phyloP scores from a whole-genome alignment of 2,888 invertebrate genomes.

The Dolomedes plantarius region DNA sequence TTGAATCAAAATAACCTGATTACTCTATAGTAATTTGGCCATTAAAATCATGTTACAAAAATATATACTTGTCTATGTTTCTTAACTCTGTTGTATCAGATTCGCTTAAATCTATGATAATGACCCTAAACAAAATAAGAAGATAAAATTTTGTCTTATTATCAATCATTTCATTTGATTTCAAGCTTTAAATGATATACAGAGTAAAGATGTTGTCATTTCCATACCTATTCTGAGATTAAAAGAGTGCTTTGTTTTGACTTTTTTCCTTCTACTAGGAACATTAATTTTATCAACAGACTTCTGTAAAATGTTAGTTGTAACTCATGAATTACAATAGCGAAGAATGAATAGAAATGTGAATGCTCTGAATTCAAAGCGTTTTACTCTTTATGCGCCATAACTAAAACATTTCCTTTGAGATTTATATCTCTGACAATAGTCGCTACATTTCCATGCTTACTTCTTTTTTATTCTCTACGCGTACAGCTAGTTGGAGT shows the following conservation, averaged over 20 bases:
- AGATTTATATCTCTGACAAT: slow-evolving; percentile 52
- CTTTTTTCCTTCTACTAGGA: slow-evolving; percentile 31
- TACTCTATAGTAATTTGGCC: too few relatives aligned
- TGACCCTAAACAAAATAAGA: too few relatives aligned
- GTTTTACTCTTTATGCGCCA: slow-evolving; percentile 42
- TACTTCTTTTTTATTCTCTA: slow-evolving; percentile 52
- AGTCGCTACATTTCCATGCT: slow-evolving; percentile 18
- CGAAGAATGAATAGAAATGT: slow-evolving; percentile 53
- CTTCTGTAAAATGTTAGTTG: slow-evolving; percentile 50
- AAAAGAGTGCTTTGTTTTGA: slow-evolving; percentile 47
- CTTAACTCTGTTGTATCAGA: too few relatives aligned
- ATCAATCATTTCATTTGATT: background rate
- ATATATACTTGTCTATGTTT: too few relatives aligned
- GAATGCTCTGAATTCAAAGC: slow-evolving; percentile 53
- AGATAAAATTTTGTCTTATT: too few relatives aligned
- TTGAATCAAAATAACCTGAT: too few relatives aligned
- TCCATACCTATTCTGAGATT: slow-evolving; percentile 17
- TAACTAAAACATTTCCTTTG: slow-evolving; percentile 35
- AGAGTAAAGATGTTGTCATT: slow-evolving; percentile 10
- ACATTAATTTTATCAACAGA: slow-evolving; percentile 49
- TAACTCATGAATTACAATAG: slow-evolving; percentile 56
- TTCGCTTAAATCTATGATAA: too few relatives aligned
- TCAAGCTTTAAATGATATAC: background rate
- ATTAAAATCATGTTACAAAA: too few relatives aligned
- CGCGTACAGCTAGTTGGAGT: slow-evolving; percentile 25